These are phyloP conservation scores for Andrena bucephala DNA, from an alignment of 2,888 invertebrate genomes.

Conservation along the genomic window DNA sequence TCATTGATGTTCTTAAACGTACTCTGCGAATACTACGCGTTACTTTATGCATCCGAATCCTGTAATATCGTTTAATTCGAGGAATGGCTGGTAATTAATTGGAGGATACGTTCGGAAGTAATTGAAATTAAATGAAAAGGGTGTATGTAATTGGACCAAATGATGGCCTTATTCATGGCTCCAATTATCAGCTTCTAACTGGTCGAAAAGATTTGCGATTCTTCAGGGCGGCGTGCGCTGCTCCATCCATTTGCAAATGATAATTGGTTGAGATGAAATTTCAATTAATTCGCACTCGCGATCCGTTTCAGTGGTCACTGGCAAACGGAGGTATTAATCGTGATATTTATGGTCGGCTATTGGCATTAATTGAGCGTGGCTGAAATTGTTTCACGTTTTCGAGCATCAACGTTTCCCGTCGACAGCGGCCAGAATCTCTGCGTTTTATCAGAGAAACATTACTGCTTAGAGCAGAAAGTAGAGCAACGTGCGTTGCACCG, in stretches of 20 bases:
- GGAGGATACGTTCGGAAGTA: too few relatives aligned
- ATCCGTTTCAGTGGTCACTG: not conserved
- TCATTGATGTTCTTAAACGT: not conserved
- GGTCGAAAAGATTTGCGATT: not conserved
- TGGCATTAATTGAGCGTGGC: not conserved
- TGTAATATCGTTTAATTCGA: too few relatives aligned
- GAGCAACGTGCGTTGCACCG: not conserved
- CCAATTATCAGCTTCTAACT: not conserved
- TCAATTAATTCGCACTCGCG: slow-evolving; percentile 7
- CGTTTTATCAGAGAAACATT: not conserved
- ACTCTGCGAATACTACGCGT: not conserved
- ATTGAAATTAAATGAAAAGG: too few relatives aligned
- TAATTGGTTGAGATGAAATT: slow-evolving; percentile 16
- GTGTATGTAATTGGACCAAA: too few relatives aligned
- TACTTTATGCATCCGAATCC: not conserved
- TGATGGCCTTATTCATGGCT: too few relatives aligned
- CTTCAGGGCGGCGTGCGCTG: not conserved
- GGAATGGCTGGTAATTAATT: too few relatives aligned
- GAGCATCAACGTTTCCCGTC: not conserved
- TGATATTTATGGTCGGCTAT: slow-evolving; percentile 17
- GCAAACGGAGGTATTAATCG: slow-evolving; percentile 11
- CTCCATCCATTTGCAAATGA: not conserved
- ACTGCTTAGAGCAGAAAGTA: not conserved
- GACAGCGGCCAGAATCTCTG: not conserved
- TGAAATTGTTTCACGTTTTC: not conserved